These are phyloP conservation scores for Gymnorhina tibicen DNA, from an alignment of 2,113 vertebrate species.

Conservation along the genomic window DNA sequence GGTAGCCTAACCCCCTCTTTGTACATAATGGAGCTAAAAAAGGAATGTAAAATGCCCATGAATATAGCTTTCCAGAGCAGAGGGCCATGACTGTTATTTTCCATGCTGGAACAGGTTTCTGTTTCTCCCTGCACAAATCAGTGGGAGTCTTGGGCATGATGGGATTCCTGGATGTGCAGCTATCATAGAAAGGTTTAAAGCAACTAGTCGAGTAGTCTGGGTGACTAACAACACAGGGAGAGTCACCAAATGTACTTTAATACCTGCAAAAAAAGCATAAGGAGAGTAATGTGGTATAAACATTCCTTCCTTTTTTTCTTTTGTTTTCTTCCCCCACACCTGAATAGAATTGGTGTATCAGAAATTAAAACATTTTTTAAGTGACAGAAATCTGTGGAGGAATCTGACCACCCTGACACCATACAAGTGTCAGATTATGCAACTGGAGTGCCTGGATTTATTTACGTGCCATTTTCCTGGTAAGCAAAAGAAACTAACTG, in stretches of 20 bases:
- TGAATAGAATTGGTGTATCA: background rate
- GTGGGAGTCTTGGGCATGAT: rapidly evolving
- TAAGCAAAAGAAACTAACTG: background rate
- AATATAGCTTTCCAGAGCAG: background rate
- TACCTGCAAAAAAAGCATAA: background rate
- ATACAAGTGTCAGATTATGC: background rate
- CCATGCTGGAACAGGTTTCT: background rate
- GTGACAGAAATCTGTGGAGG: background rate
- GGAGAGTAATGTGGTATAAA: background rate
- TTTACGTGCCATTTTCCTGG: background rate
- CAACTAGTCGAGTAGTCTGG: background rate
- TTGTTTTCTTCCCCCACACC: background rate
- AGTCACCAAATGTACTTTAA: background rate
- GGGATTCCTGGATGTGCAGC: background rate
- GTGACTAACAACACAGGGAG: background rate
- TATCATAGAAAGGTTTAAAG: background rate
- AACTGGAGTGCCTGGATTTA: background rate
- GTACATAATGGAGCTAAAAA: background rate
- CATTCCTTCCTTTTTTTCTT: background rate
- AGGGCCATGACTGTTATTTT: background rate
- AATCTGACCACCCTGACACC: background rate
- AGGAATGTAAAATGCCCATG: background rate
- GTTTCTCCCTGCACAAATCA: background rate
- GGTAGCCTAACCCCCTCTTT: background rate
- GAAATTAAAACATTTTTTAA: background rate